Evolutionary conservation across 2,888 invertebrate genomes (phyloP), one percentile per base, ranked within the genome.

Genomic region (Apocheima hispidaria): DNA sequence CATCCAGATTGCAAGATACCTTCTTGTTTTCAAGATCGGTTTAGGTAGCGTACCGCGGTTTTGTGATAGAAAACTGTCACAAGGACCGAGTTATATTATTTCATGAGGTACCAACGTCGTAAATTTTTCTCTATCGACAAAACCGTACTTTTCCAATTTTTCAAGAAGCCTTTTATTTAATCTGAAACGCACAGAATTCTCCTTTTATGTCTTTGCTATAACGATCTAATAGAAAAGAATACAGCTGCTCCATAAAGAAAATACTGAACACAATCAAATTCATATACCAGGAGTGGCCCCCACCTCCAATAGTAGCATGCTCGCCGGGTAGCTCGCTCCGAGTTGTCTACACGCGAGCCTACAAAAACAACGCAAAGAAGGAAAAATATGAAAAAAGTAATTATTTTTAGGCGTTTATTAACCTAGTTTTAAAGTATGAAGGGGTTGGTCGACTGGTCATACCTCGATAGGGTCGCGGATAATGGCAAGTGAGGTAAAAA

Each of bases 291-390:
- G 68, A 66, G 70, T 60, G 56, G 57, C 61, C 41, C 86, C 87
- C 87, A 83, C 88, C 89, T 83, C 89, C 89, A 79, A 83, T 72
- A 83, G 81, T 82, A 78, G 79, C 82, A 81, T 87, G 79, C 83
- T 82, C 82, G 83, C 88, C 89, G 90, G 81, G 89, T 89, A 87
- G 77, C 85, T 82, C 77, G 79, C 78, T 76, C 48, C 77, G 79
- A 83, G 80, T 82, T 83, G 83, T 84, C 85, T 86, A 85, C 91
- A 91, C 89, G 90, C 91, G 85, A 89, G 73, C 77, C 78, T 80
- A 80, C 83, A 83, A 84, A 86, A 86, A 84, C 84, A 76, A 74
- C 33, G 35, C 46, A 78, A 63, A 41, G 79, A 82, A 81, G 77
- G 77, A 74, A 73, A 69, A 70, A 60, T 66, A 71, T 60, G 68